A percentile compares a stretch with the other conserved stretches of the same genome.
phyloP scores from a whole-genome alignment of 2,797 vertebrate genomes.

The Muscicapa comitata region DNA sequence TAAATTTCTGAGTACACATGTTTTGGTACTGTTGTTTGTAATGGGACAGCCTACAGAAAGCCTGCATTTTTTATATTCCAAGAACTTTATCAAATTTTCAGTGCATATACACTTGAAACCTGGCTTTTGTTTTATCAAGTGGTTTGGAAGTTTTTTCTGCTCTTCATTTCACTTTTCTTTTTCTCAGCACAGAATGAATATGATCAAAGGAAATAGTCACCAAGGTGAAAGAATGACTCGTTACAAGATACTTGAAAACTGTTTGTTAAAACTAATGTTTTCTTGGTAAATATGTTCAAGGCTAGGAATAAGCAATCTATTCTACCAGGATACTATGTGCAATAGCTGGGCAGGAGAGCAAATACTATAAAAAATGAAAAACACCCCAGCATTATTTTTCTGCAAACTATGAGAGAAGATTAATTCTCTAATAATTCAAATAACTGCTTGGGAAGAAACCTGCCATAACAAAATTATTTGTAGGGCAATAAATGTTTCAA shows the following conservation, averaged over 20 bases:
- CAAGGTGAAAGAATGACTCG: neutral
- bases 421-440: neutral
- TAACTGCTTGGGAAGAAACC: neutral
- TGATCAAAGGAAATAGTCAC: neutral
- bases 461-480: neutral
- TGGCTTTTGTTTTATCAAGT: neutral
- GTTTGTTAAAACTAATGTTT: neutral
- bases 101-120: neutral
- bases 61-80: neutral
- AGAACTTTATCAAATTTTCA: neutral
- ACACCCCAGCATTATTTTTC: neutral
- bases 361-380: neutral
- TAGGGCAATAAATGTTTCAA: neutral
- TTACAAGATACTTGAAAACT: neutral
- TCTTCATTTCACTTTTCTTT: neutral
- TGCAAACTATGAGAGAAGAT: neutral
- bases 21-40: neutral
- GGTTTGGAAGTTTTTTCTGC: fast-evolving
- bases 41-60: neutral
- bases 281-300: neutral
- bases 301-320: neutral
- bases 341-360: neutral
- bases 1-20: neutral
- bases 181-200: neutral
- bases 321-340: neutral